phyloP scores from a whole-genome alignment of 2,888 invertebrate species.

The Pharmacophagus antenor region DNA sequence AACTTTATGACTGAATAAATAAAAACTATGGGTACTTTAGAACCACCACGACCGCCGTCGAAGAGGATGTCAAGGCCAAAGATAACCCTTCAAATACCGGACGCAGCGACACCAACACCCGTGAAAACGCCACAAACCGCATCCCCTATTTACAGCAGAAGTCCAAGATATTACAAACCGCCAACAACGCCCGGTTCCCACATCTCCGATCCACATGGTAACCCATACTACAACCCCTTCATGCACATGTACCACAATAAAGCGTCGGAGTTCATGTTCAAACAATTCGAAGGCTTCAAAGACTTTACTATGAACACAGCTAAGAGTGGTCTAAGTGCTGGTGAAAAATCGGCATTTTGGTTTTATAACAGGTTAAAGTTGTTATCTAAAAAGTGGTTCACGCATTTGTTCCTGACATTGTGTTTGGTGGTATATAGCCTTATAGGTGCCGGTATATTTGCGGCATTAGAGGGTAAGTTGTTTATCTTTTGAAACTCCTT shows the following conservation, averaged over 20 bases:
- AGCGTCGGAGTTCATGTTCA: conserved; percentile 89
- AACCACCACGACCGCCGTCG: conserved; percentile 51
- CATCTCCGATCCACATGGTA: conserved; percentile 58
- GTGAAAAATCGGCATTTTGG: conserved; percentile 91
- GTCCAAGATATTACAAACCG: conserved; percentile 50
- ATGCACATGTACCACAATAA: conserved; percentile 82
- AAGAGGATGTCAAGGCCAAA: conserved; percentile 65
- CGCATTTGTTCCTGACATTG: conserved; percentile 90
- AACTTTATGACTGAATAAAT: not conserved
- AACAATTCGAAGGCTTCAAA: conserved; percentile 88
- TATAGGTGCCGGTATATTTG: conserved; percentile 90
- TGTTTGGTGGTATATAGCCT: conserved; percentile 89
- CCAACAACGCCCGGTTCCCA: conserved; percentile 60
- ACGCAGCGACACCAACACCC: conserved; percentile 43
- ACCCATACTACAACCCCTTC: conserved; percentile 67
- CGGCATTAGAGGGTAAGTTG: conserved; percentile 88
- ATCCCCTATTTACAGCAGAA: conserved; percentile 44
- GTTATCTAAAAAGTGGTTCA: conserved; percentile 92
- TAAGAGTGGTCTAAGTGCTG: conserved; percentile 90
- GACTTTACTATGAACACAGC: conserved; percentile 87
- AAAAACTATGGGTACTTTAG: conserved; percentile 47
- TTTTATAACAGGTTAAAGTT: conserved; percentile 88
- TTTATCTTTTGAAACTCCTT: not conserved
- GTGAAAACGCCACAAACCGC: conserved; percentile 49
- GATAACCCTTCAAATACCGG: conserved; percentile 76